phyloP scores from a whole-genome alignment of 2,113 vertebrate genomes.

The Grantiella picta region DNA sequence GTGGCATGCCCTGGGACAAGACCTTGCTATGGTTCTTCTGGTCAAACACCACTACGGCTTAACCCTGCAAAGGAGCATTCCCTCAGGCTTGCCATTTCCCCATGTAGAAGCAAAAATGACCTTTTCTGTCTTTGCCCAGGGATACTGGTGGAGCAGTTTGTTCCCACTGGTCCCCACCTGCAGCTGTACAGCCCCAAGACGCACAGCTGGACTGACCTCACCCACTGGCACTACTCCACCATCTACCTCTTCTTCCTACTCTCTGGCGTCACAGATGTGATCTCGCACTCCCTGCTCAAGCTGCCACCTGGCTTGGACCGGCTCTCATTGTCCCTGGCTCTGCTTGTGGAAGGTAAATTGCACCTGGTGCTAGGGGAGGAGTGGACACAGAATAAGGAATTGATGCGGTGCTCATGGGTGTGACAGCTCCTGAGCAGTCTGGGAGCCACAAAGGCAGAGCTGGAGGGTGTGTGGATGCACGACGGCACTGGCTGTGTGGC shows the following conservation, averaged over 20 bases:
- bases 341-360: neutral
- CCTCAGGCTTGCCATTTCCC: neutral
- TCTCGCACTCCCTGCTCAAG: conserved; percentile 45
- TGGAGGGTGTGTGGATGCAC: accelerated
- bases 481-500: neutral
- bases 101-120: neutral
- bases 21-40: accelerated
- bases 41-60: accelerated
- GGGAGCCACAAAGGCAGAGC: too few relatives aligned
- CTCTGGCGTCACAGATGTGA: conserved; percentile 75
- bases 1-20: accelerated
- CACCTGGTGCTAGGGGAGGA: accelerated
- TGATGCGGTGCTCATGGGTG: neutral
- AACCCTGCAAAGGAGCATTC: neutral
- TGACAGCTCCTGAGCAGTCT: neutral
- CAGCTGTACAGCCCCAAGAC: conserved; percentile 70
- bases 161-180: conserved; percentile 83
- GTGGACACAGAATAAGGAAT: accelerated
- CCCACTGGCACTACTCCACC: conserved; percentile 91
- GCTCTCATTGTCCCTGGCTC: conserved; percentile 76
- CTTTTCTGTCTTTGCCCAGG: conserved; percentile 65
- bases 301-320: conserved; percentile 78
- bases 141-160: conserved; percentile 91
- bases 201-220: conserved; percentile 80
- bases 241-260: conserved; percentile 93